Conservation (phyloP, 2,113 vertebrate genomes). For the Herpailurus yagouaroundi region DNA sequence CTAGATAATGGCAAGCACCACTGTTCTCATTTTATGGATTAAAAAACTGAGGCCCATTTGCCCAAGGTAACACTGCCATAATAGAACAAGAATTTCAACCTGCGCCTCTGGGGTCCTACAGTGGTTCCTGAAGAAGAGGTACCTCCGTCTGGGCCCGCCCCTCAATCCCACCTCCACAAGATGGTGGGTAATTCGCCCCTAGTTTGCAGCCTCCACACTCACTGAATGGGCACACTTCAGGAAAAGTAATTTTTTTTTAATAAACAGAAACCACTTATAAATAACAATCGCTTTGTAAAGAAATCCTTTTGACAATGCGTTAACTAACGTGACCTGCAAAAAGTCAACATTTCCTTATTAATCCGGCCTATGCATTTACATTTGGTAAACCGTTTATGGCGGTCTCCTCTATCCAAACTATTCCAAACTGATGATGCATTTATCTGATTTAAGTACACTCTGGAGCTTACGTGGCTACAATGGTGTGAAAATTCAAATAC, state of each 20-base stretch:
- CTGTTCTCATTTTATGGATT: not conserved
- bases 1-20: not conserved
- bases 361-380: not conserved
- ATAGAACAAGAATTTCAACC: not conserved
- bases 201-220: not conserved
- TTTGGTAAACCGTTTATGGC: not conserved
- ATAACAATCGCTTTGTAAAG: slow-evolving; percentile 14
- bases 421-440: not conserved
- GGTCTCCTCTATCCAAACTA: not conserved
- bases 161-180: not conserved
- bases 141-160: not conserved
- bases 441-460: not conserved
- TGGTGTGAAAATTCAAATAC: not conserved
- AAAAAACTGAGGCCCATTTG: not conserved
- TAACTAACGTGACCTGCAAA: not conserved
- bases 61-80: not conserved
- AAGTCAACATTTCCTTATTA: not conserved
- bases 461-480: not conserved
- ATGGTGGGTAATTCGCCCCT: not conserved
- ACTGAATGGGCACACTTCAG: not conserved
- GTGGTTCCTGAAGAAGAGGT: not conserved
- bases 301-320: not conserved
- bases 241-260: not conserved
- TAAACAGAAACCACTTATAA: not conserved
- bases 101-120: no score